Conservation (phyloP, 64 coral and sea anemone species). For the Montipora cactus region DNA sequence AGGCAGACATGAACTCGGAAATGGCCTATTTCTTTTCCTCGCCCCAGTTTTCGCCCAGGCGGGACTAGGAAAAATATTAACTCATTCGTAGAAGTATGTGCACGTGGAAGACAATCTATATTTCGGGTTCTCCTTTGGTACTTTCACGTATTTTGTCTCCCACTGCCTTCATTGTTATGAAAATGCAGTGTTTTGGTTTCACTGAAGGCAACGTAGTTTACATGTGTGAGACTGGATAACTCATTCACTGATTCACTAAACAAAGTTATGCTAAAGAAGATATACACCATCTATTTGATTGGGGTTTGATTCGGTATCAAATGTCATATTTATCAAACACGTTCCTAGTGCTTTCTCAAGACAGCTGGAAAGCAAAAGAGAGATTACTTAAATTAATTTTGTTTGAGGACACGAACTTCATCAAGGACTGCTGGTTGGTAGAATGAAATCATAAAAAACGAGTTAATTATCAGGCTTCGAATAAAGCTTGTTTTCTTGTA, state of each 20-base stretch:
- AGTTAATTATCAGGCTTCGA: background rate
- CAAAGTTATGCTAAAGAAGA: background rate
- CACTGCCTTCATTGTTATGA: too few species aligned
- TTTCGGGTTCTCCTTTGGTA: too few species aligned
- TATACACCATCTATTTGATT: background rate
- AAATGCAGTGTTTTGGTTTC: too few species aligned
- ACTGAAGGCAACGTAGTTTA: background rate
- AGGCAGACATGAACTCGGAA: too few species aligned
- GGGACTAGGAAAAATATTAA: too few species aligned
- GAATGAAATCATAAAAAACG: constrained; percentile 1
- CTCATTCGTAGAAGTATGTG: too few species aligned
- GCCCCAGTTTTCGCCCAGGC: too few species aligned
- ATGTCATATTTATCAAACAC: background rate
- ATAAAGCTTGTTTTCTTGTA: background rate
- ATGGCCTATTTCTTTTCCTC: too few species aligned
- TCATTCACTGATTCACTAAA: background rate
- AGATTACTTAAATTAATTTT: background rate
- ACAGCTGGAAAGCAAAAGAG: background rate
- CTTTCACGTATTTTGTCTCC: too few species aligned
- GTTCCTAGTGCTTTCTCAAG: background rate
- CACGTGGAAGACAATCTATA: too few species aligned
- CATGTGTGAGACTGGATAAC: background rate
- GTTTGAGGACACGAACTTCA: background rate
- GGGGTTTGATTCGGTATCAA: background rate
- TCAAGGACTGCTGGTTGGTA: constrained; percentile 4